Evolutionary conservation across 2,113 vertebrate genomes (phyloP).

Genomic region (Hymenochirus boettgeri): DNA sequence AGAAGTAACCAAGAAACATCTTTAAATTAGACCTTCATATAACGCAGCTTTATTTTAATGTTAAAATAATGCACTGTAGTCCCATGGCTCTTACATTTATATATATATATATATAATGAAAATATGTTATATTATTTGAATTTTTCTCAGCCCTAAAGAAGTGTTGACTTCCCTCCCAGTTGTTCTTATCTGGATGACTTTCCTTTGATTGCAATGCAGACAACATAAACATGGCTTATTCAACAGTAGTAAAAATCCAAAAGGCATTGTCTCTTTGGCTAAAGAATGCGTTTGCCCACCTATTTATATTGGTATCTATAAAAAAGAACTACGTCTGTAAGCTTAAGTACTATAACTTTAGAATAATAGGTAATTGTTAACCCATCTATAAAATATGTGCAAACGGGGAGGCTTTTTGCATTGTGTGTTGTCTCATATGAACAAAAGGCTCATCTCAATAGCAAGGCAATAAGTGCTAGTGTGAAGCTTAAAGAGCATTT

Average conservation of each 20-base stretch:
- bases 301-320: neutral
- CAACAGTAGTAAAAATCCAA: neutral
- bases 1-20: too few species aligned
- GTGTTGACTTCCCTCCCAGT: too few species aligned
- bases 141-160: too few species aligned
- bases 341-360: neutral
- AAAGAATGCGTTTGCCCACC: slow-evolving; percentile 3
- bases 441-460: slow-evolving; percentile 7
- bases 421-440: neutral
- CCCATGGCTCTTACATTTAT: too few species aligned
- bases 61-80: too few species aligned
- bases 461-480: neutral
- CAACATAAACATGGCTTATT: neutral
- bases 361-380: neutral
- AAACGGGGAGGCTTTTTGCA: neutral
- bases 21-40: too few species aligned
- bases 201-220: neutral
- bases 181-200: neutral
- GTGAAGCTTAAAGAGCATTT: neutral
- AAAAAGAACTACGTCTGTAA: neutral
- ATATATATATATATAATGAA: too few species aligned
- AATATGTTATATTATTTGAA: too few species aligned
- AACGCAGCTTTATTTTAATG: too few species aligned
- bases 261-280: neutral
- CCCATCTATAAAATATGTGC: neutral